These are phyloP conservation scores for Stigmatopora argus DNA, from an alignment of 2,113 vertebrate genomes.

Conservation along the genomic window DNA sequence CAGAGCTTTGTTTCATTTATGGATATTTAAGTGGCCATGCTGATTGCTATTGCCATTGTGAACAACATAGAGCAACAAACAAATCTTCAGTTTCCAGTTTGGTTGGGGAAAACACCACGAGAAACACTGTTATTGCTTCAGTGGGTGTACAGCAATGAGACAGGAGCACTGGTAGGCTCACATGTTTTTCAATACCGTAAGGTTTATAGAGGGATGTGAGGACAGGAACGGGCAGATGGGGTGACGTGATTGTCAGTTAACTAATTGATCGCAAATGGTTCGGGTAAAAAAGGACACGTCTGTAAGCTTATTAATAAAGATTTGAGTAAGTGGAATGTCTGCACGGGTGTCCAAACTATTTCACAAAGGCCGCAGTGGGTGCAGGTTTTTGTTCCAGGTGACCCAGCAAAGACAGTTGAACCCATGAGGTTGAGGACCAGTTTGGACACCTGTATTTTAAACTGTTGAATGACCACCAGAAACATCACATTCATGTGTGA, in stretches of 20 bases:
- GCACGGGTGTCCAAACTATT: neutral
- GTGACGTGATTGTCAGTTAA: neutral
- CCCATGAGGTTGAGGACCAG: too few relatives aligned
- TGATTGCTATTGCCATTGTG: neutral
- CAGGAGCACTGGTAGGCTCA: too few relatives aligned
- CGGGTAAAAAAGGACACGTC: neutral
- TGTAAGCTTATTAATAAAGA: neutral
- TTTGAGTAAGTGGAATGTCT: neutral
- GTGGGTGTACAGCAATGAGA: neutral
- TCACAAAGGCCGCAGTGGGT: too few relatives aligned
- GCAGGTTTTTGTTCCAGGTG: too few relatives aligned
- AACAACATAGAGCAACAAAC: neutral
- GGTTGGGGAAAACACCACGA: neutral
- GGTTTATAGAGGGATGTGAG: neutral
- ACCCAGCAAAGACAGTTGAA: too few relatives aligned
- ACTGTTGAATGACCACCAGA: neutral
- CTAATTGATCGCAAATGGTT: neutral
- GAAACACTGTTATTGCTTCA: neutral
- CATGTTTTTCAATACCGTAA: neutral
- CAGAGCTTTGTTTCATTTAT: slow-evolving; percentile 75
- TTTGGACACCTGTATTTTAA: neutral
- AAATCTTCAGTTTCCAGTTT: neutral
- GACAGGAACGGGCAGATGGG: neutral
- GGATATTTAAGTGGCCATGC: slow-evolving; percentile 19
- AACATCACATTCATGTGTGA: neutral